Conservation (phyloP, 1,140 invertebrate species). For the Trypoxylus dichotomus region DNA sequence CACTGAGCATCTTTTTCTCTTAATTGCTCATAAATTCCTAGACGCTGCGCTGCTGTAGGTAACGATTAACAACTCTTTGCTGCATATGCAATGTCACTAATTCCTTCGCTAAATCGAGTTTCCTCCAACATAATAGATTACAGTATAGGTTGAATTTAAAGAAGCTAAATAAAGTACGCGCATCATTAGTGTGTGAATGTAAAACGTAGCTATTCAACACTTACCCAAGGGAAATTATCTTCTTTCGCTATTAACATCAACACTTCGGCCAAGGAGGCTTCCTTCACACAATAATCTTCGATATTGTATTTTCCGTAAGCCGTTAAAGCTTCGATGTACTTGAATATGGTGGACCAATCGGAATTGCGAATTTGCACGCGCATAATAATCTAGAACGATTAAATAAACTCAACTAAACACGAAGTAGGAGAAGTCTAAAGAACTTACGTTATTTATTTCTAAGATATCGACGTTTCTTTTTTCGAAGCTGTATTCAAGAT, state of each 20-base stretch:
- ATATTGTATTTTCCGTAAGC: conserved; percentile 54
- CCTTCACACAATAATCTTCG: conserved; percentile 65
- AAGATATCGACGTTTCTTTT: background rate
- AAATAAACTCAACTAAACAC: background rate
- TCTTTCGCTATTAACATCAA: conserved; percentile 25
- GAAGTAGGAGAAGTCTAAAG: background rate
- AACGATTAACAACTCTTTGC: too few species aligned
- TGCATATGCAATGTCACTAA: too few species aligned
- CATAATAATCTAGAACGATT: conserved; percentile 12
- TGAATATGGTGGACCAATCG: conserved; percentile 34
- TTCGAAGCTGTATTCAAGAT: background rate
- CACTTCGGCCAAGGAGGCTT: conserved; percentile 29
- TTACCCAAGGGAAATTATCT: background rate
- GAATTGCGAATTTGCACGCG: conserved; percentile 28
- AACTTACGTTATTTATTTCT: conserved; percentile 7
- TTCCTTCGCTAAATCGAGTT: too few species aligned
- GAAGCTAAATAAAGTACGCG: too few species aligned
- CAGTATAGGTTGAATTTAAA: too few species aligned
- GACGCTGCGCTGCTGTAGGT: too few species aligned
- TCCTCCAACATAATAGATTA: too few species aligned
- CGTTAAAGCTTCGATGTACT: conserved; percentile 30
- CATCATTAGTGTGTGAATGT: too few species aligned
- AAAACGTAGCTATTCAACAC: too few species aligned
- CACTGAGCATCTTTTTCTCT: too few species aligned
- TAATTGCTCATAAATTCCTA: too few species aligned